Conservation (phyloP, 1,140 invertebrate genomes). For the Scaptomyza pallida region DNA sequence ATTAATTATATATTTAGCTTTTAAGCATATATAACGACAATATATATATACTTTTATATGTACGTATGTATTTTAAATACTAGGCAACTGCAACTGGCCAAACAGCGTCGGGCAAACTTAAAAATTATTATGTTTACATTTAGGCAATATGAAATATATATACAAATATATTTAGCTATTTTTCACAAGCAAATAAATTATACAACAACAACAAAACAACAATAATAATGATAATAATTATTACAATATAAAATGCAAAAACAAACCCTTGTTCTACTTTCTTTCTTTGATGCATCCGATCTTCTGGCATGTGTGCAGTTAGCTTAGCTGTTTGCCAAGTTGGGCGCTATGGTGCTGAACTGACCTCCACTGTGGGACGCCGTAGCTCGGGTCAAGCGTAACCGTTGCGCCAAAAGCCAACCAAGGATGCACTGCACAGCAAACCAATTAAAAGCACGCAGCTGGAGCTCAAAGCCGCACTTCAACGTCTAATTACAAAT, state of each 20-base stretch:
- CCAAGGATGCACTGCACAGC: conserved; percentile 77
- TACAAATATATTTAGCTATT: conserved; percentile 70
- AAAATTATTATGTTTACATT: conserved; percentile 48
- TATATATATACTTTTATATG: conserved; percentile 23
- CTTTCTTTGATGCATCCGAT: neutral
- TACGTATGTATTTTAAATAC: conserved; percentile 19
- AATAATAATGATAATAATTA: conserved; percentile 33
- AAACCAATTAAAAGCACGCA: conserved; percentile 82
- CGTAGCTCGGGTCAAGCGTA: conserved; percentile 72
- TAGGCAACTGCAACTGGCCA: conserved; percentile 46
- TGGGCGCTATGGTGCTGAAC: conserved; percentile 48
- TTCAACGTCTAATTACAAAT: conserved; percentile 81
- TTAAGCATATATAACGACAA: conserved; percentile 21
- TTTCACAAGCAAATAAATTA: conserved; percentile 79
- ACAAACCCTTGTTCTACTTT: conserved; percentile 10
- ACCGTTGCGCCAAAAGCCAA: conserved; percentile 82
- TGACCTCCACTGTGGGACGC: conserved; percentile 59
- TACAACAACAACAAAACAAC: conserved; percentile 29
- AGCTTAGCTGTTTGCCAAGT: conserved; percentile 7
- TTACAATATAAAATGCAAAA: conserved; percentile 47
- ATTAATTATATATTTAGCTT: conserved; percentile 61
- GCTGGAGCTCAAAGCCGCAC: conserved; percentile 35
- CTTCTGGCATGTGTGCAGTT: neutral
- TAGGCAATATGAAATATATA: conserved; percentile 50
- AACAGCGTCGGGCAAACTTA: conserved; percentile 51